phyloP scores from a whole-genome alignment of 2,888 invertebrate genomes.

The Smittia sp. region DNA sequence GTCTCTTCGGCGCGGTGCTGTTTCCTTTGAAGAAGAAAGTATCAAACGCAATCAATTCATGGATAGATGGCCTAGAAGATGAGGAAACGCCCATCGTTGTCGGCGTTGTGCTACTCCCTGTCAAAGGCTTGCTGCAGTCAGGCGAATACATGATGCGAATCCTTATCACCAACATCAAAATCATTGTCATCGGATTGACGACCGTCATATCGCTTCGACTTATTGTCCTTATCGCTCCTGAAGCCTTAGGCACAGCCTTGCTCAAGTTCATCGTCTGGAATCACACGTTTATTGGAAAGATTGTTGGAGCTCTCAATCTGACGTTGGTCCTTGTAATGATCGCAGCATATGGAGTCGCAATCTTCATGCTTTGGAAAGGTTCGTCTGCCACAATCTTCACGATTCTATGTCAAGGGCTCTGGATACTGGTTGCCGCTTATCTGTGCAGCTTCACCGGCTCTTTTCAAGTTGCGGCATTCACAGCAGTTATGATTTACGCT shows the following conservation, averaged over 20 bases:
- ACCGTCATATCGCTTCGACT: conserved; percentile 47
- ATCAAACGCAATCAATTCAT: conserved; percentile 70
- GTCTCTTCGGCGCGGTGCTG: conserved; percentile 94
- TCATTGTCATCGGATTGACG: conserved; percentile 54
- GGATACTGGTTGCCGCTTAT: conserved; percentile 74
- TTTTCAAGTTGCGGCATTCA: conserved; percentile 72
- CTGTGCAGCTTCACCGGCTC: conserved; percentile 72
- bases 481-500: conserved; percentile 64
- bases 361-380: conserved; percentile 74
- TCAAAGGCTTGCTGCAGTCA: conserved; percentile 70
- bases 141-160: conserved; percentile 73
- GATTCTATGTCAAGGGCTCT: conserved; percentile 67
- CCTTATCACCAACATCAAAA: conserved; percentile 65
- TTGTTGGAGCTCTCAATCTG: conserved; percentile 47
- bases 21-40: conserved; percentile 88
- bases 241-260: not conserved
- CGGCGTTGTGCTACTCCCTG: conserved; percentile 63
- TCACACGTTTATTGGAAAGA: conserved; percentile 9
- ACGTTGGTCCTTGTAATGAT: conserved; percentile 63
- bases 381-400: conserved; percentile 65
- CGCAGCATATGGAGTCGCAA: conserved; percentile 66
- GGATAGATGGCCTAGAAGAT: conserved; percentile 71
- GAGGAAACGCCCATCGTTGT: conserved; percentile 65
- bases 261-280: not conserved
- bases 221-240: conserved; percentile 44